phyloP scores from a whole-genome alignment of 2,113 vertebrate species.

The Nycticorax nycticorax region DNA sequence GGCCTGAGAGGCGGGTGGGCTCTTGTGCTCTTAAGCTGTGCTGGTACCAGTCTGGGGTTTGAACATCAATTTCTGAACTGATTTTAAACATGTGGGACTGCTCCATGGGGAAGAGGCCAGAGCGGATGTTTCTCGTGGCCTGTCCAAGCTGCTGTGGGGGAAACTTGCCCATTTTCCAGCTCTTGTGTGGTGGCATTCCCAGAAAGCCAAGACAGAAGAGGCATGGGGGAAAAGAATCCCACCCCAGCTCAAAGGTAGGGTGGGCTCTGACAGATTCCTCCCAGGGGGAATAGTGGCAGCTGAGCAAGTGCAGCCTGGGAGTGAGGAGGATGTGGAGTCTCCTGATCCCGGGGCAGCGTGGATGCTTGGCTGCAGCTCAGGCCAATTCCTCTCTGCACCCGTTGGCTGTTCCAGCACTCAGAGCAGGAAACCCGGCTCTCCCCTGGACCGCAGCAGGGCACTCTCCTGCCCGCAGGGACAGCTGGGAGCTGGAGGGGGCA shows the following conservation, averaged over 20 bases:
- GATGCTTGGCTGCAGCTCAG: accelerated
- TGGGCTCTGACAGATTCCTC: neutral
- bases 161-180: neutral
- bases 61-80: neutral
- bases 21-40: neutral
- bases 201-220: neutral
- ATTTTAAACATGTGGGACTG: neutral
- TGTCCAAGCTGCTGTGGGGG: neutral
- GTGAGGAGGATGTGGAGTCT: neutral
- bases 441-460: neutral
- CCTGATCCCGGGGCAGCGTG: too few relatives aligned
- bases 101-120: neutral
- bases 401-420: neutral
- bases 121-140: neutral
- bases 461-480: neutral
- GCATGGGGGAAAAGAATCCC: neutral
- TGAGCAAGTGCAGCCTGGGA: neutral
- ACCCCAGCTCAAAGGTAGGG: neutral
- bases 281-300: neutral
- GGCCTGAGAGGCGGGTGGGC: neutral
- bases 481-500: neutral
- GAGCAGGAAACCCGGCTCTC: neutral
- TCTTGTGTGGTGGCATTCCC: neutral
- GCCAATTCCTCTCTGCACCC: neutral
- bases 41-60: neutral